Conservation (phyloP, 1,140 invertebrate species). For the Drosophila varians region DNA sequence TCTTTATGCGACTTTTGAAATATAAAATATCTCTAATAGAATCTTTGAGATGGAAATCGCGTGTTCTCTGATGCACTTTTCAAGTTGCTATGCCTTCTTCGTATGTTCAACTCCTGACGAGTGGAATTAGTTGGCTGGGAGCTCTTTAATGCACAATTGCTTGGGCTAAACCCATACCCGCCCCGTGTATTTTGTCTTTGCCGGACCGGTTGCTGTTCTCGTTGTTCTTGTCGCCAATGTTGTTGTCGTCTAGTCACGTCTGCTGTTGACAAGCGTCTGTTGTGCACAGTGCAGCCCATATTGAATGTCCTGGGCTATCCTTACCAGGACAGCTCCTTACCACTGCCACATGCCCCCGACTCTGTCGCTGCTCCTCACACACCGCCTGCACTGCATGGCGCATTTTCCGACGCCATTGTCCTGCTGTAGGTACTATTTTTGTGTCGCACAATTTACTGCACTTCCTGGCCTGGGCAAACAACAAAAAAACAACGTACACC, state of each 20-base stretch:
- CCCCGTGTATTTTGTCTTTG: conserved; percentile 51
- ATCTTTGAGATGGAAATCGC: background rate
- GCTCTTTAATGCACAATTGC: conserved; percentile 36
- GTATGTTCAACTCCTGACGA: background rate
- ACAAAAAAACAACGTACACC: conserved; percentile 34
- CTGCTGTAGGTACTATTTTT: conserved; percentile 72
- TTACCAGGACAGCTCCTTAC: conserved; percentile 10
- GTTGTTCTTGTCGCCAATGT: conserved; percentile 36
- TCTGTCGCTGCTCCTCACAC: background rate
- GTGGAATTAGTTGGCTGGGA: conserved; percentile 26
- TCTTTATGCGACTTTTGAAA: background rate
- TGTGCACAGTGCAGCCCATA: conserved; percentile 60
- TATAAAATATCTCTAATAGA: background rate
- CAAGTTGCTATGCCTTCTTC: background rate
- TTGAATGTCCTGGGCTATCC: conserved; percentile 55
- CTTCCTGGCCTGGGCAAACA: conserved; percentile 61
- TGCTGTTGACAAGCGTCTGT: conserved; percentile 72
- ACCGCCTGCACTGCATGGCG: conserved; percentile 60
- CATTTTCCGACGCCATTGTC: conserved; percentile 74
- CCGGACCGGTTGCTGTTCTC: conserved; percentile 1
- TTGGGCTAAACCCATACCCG: conserved; percentile 23
- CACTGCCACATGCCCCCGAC: background rate
- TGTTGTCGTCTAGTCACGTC: conserved; percentile 71
- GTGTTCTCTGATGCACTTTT: background rate
- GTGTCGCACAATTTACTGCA: conserved; percentile 77